These are phyloP conservation scores for Brachyrhaphis roseni DNA, from an alignment of 2,797 vertebrate species.

Conservation along the genomic window DNA sequence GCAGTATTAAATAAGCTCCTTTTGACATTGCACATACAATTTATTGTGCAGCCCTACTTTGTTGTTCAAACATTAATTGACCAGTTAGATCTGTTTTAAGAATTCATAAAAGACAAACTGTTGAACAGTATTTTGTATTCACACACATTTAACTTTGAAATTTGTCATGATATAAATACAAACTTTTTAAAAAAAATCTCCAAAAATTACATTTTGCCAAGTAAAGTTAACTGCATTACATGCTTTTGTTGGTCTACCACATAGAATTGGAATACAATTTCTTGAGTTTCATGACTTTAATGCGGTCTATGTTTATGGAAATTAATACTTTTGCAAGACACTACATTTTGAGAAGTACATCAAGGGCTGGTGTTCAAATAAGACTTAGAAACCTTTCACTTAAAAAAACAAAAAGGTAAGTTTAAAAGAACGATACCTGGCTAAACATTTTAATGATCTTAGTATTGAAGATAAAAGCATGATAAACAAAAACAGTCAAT, in stretches of 20 bases:
- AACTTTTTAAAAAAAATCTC: neutral
- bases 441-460: neutral
- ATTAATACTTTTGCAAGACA: neutral
- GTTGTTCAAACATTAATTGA: neutral
- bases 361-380: neutral
- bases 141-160: too few species aligned
- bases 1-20: neutral
- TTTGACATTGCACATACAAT: neutral
- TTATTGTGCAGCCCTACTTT: neutral
- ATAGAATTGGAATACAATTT: neutral
- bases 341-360: neutral
- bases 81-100: neutral
- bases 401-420: too few species aligned
- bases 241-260: neutral
- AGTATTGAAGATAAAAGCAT: neutral
- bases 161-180: too few species aligned
- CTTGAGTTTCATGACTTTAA: neutral
- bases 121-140: neutral
- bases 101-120: neutral
- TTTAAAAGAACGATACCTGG: neutral
- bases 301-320: neutral
- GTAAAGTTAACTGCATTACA: neutral
- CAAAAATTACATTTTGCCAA: too few species aligned
- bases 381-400: neutral
- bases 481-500: neutral